Evolutionary conservation across 2,113 vertebrate species (phyloP).

Genomic region (Seriola dumerili): DNA sequence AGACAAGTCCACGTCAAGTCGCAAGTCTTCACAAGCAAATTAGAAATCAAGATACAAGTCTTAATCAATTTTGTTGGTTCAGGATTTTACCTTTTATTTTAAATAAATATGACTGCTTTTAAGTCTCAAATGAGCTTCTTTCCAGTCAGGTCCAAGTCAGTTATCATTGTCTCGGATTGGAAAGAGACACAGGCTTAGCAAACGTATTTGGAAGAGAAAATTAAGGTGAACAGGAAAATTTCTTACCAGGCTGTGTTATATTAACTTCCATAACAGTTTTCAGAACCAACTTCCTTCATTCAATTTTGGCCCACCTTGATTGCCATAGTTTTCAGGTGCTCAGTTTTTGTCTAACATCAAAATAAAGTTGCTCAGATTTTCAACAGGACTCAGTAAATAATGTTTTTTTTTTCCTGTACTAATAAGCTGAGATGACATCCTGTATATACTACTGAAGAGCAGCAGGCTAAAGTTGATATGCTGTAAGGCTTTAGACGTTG

Average conservation of each 20-base stretch:
- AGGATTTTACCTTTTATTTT: background rate
- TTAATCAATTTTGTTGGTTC: background rate
- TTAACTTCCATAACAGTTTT: too few species aligned
- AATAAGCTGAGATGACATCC: conserved; percentile 24
- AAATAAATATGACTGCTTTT: background rate
- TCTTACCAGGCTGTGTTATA: too few species aligned
- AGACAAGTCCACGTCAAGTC: background rate
- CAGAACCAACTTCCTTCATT: background rate
- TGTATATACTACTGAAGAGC: conserved; percentile 24
- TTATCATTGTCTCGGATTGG: background rate
- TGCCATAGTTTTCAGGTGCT: too few species aligned
- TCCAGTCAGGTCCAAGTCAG: conserved; percentile 1
- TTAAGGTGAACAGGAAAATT: too few species aligned
- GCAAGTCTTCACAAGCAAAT: background rate
- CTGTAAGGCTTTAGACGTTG: conserved; percentile 37
- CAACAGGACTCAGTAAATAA: background rate
- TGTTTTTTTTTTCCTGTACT: background rate
- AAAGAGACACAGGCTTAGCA: background rate
- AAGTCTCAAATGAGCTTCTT: background rate
- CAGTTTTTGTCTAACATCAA: background rate
- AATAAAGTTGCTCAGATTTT: background rate
- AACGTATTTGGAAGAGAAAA: too few species aligned
- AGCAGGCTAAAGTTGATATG: conserved; percentile 19
- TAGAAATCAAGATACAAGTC: background rate
- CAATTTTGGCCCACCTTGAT: background rate